Percentiles rank a stretch among this genome's conserved stretches.
phyloP scores from a whole-genome alignment of 2,888 invertebrate genomes.

The Ichneumon xanthorius region DNA sequence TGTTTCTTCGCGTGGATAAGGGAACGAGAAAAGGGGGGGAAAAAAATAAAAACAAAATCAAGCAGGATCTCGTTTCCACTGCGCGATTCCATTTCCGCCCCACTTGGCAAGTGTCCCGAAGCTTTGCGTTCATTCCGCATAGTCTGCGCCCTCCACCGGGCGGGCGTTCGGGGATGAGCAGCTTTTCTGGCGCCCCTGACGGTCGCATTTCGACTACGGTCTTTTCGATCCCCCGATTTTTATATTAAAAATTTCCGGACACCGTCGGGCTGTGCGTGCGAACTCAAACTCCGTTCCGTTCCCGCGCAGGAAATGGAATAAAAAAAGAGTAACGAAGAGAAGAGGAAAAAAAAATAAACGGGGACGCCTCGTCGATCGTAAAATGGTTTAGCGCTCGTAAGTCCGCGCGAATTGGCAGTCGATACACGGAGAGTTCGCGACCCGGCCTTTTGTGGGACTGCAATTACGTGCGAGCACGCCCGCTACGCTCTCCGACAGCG shows the following conservation, averaged over 20 bases:
- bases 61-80: slow-evolving; percentile 54
- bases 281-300: slow-evolving; percentile 15
- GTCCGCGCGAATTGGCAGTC: slow-evolving; percentile 16
- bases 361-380: slow-evolving; percentile 13
- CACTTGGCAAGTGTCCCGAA: slow-evolving; percentile 65
- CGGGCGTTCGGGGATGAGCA: slow-evolving; percentile 36
- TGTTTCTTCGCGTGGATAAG: slow-evolving; percentile 35
- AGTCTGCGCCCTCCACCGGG: slow-evolving; percentile 3
- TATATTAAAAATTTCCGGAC: slow-evolving; percentile 49
- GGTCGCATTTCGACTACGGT: slow-evolving; percentile 16
- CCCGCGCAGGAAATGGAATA: slow-evolving; percentile 9
- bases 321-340: slow-evolving; percentile 15
- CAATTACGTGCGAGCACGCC: slow-evolving; percentile 1
- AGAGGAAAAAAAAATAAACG: neutral
- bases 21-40: neutral
- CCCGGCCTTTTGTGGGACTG: slow-evolving; percentile 9
- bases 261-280: slow-evolving; percentile 33
- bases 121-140: slow-evolving; percentile 56
- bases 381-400: slow-evolving; percentile 21
- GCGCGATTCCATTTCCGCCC: slow-evolving; percentile 62
- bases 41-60: slow-evolving; percentile 49
- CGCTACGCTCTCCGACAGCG: neutral
- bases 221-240: slow-evolving; percentile 36
- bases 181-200: slow-evolving; percentile 59
- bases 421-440: slow-evolving; percentile 5